Evolutionary conservation across 37 sponge, comb jelly and placozoan genomes (phyloP).

Genomic region (Cladorhizidae sp.): DNA sequence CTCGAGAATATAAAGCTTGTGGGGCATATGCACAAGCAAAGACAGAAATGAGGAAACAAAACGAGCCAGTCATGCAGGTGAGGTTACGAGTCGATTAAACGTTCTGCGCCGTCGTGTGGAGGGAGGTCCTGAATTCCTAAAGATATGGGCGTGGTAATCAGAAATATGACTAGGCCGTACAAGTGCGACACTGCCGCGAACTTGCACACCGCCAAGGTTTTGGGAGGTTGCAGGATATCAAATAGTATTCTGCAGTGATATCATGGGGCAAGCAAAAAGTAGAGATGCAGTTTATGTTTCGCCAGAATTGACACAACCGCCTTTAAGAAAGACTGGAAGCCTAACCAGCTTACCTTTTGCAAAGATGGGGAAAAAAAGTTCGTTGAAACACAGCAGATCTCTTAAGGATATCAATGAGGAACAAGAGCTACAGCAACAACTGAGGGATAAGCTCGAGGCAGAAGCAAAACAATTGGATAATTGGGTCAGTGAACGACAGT

Average conservation of each 20-base stretch:
- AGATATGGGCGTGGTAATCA: too few species aligned
- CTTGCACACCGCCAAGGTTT: too few species aligned
- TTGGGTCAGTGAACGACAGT: slow-evolving; percentile 61
- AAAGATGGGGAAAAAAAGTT: slow-evolving; percentile 24
- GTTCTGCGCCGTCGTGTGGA: too few species aligned
- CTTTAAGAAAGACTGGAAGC: slow-evolving; percentile 46
- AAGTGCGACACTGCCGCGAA: too few species aligned
- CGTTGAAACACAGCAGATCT: slow-evolving; percentile 36
- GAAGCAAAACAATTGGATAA: slow-evolving; percentile 63
- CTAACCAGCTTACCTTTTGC: slow-evolving; percentile 45
- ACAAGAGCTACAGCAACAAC: slow-evolving; percentile 27
- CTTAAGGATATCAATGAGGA: slow-evolving; percentile 45
- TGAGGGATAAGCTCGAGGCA: slow-evolving; percentile 51
- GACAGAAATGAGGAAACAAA: too few species aligned
- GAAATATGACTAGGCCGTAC: too few species aligned
- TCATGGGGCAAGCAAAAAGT: slow-evolving; percentile 56
- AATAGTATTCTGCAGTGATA: background rate
- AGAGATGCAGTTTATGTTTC: slow-evolving; percentile 38
- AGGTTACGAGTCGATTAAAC: too few species aligned
- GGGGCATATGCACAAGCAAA: too few species aligned
- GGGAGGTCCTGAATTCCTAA: too few species aligned
- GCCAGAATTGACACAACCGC: slow-evolving; percentile 29
- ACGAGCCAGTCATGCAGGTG: too few species aligned
- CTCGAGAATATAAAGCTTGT: too few species aligned
- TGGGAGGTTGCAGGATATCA: too few species aligned